Evolutionary conservation across 2,797 vertebrate species (phyloP), one percentile per base, ranked within the genome.

Genomic region (Octomys mimax): DNA sequence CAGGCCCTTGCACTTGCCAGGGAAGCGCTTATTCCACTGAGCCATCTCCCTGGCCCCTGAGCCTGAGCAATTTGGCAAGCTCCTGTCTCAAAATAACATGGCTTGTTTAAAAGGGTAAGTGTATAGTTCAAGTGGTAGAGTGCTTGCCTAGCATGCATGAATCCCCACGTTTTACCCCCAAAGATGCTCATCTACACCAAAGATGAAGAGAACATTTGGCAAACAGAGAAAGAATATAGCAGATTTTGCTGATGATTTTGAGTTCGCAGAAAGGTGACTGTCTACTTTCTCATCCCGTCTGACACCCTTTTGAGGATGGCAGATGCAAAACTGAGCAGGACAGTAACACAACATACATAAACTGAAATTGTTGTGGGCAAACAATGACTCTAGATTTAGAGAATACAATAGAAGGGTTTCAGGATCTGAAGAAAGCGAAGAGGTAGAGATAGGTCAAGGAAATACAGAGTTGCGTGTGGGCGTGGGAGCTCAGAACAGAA

Each of bases 351-450:
- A 28, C 39, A 61, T 36, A 19, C n/a, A 16, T 61, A 80, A 87
- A 64, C 46, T 84, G 14, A 59, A 88, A 88, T 54, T 42, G 10
- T 66, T 33, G 13, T 91, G 71, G 14, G 73, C 10, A 89, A 93
- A 85, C 18, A 19, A 85, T 71, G 36, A 64, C 36, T 62, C 5
- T n/a, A 54, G 46, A 71, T 91, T 89, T 62, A 91, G 36, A 66
- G 79, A 19, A 71, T 66, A 85, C 39, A 78, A 66, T 24, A 89
- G 64, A 83, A 89, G 24, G 39, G 89, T 92, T 95, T 89, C 68
- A 87, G 88, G 31, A 52, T 89, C 36, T 84, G 28, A 33, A 83
- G 26, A 59, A 52, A 28, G 46, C 6, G 84, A 87, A 92, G 64
- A 90, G 11, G 33, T 81, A 22, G 49, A 33, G 49, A 52, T 46